Conservation (phyloP, 2,888 invertebrate genomes). For the Temnothorax unifasciatus region DNA sequence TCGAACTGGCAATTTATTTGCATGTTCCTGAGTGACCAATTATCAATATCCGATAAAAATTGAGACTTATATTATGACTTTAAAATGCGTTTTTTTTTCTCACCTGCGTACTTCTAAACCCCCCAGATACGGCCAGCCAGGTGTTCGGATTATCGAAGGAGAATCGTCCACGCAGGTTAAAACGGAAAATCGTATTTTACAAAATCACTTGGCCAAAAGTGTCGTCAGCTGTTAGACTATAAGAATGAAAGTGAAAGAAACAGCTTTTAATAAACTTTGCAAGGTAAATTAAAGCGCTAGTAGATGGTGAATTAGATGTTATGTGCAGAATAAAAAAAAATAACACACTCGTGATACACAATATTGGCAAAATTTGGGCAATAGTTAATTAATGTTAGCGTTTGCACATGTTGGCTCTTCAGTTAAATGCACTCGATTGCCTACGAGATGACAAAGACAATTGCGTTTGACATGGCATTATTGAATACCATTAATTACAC, state of each 20-base stretch:
- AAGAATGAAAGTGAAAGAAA: not conserved
- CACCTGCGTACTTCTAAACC: too few species aligned
- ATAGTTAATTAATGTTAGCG: not conserved
- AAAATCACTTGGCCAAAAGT: too few species aligned
- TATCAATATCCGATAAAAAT: too few species aligned
- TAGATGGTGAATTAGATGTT: not conserved
- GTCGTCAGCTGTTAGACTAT: too few species aligned
- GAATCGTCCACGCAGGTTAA: too few species aligned
- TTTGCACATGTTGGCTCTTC: not conserved
- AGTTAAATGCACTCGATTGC: conserved; percentile 15
- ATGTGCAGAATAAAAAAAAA: not conserved
- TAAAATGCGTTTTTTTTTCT: too few species aligned
- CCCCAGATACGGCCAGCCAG: too few species aligned
- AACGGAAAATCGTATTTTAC: too few species aligned
- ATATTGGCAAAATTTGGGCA: not conserved
- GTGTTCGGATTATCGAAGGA: too few species aligned
- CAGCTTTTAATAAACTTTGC: not conserved
- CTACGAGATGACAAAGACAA: conserved; percentile 12
- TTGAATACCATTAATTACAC: conserved; percentile 30
- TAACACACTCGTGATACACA: not conserved
- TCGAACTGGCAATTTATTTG: too few species aligned
- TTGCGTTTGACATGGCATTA: conserved; percentile 8
- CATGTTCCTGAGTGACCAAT: too few species aligned
- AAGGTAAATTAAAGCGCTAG: not conserved
- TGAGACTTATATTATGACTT: too few species aligned